Evolutionary conservation across 2,113 vertebrate species (phyloP).

Genomic region (Trematocara stigmaticum): DNA sequence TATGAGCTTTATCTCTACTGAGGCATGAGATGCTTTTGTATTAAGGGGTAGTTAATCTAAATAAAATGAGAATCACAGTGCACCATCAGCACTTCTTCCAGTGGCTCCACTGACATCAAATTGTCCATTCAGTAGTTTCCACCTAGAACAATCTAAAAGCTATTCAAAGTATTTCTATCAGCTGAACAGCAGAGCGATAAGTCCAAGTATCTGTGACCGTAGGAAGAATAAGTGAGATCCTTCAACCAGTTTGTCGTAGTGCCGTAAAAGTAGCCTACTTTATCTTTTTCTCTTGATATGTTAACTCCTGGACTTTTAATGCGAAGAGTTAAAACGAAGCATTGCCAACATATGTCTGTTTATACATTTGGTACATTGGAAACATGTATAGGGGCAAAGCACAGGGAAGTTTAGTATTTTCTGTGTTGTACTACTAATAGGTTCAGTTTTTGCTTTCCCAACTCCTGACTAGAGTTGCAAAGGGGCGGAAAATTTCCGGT

Average conservation of each 20-base stretch:
- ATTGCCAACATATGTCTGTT: neutral
- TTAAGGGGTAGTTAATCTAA: constrained; percentile 70
- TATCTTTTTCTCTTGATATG: neutral
- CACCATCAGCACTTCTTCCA: constrained; percentile 66
- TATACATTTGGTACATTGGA: neutral
- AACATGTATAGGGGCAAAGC: neutral
- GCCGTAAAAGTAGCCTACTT: neutral
- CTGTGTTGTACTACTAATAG: neutral
- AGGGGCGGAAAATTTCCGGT: too few relatives aligned
- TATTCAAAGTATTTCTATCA: constrained; percentile 42
- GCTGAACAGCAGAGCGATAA: constrained; percentile 14
- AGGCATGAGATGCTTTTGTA: constrained; percentile 57
- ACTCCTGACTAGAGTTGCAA: neutral
- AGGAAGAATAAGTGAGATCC: neutral
- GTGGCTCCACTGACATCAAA: constrained; percentile 65
- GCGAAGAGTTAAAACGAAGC: neutral
- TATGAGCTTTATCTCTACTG: constrained; percentile 65
- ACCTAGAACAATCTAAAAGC: constrained; percentile 41
- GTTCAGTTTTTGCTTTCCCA: neutral
- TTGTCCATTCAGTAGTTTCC: constrained; percentile 63
- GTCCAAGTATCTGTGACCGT: constrained; percentile 42
- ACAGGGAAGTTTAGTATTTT: neutral
- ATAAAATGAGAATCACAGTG: constrained; percentile 67
- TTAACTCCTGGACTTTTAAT: neutral
- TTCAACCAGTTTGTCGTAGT: neutral